Evolutionary conservation across 2,797 vertebrate species (phyloP).

Genomic region (Anguilla megastoma): DNA sequence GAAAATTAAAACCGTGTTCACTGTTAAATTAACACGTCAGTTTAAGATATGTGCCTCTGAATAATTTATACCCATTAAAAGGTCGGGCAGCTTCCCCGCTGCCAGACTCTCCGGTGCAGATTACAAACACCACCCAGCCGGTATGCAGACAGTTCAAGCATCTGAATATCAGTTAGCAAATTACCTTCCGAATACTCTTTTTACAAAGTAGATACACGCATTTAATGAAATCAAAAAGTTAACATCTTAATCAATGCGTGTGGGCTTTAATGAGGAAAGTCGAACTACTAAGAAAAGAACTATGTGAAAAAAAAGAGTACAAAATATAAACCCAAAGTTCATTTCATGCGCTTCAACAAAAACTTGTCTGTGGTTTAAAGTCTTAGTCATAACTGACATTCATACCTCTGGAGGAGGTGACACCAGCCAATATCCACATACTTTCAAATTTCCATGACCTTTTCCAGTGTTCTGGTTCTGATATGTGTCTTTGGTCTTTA

Average conservation of each 20-base stretch:
- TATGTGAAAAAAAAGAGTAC: neutral
- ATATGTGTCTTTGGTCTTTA: neutral
- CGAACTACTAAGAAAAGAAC: neutral
- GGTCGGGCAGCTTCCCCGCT: slow-evolving; percentile 36
- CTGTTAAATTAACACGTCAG: slow-evolving; percentile 23
- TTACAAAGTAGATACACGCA: neutral
- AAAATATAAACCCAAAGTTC: neutral
- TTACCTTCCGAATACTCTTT: slow-evolving; percentile 23
- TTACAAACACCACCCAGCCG: neutral
- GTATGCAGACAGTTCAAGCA: neutral
- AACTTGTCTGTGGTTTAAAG: neutral
- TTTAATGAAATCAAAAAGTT: neutral
- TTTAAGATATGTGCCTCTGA: slow-evolving; percentile 31
- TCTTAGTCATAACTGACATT: neutral
- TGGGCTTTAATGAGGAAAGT: neutral
- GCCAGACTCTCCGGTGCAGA: slow-evolving; percentile 28
- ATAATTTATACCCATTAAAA: slow-evolving; percentile 32
- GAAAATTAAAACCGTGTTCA: slow-evolving; percentile 25
- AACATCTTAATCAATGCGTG: neutral
- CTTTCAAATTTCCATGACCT: neutral
- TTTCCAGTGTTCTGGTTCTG: neutral
- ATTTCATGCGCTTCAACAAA: neutral
- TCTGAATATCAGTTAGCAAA: slow-evolving; percentile 45
- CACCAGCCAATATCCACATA: neutral
- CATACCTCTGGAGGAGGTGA: neutral